Evolutionary conservation across 1,140 invertebrate species (phyloP).

Genomic region (Drosophila ohnishii): DNA sequence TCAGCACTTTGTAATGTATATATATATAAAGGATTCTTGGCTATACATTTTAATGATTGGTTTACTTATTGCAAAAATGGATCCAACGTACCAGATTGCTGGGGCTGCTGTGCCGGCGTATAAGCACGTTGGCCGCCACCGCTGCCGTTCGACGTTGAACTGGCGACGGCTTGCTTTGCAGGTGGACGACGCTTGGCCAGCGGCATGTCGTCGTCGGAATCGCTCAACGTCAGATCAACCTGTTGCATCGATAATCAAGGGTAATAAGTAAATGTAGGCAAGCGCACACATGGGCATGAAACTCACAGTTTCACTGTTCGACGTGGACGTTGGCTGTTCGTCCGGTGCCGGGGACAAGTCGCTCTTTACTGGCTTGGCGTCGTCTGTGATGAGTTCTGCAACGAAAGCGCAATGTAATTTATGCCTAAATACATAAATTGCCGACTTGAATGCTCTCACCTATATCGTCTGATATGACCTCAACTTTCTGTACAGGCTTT

Average conservation of each 20-base stretch:
- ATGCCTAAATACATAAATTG: too few relatives aligned
- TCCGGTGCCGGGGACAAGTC: conserved; percentile 57
- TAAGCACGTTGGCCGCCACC: conserved; percentile 67
- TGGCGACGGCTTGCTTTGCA: conserved; percentile 60
- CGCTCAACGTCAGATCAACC: conserved; percentile 83
- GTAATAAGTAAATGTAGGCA: neutral
- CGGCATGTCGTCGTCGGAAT: conserved; percentile 83
- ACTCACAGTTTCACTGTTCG: conserved; percentile 80
- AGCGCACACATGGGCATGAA: neutral
- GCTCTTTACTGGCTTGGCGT: conserved; percentile 72
- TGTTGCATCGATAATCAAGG: conserved; percentile 19
- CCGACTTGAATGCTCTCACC: conserved; percentile 53
- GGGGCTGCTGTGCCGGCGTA: conserved; percentile 61
- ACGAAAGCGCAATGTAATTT: neutral
- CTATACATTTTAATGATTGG: conserved; percentile 51
- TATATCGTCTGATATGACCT: conserved; percentile 85
- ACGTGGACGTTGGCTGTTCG: conserved; percentile 81
- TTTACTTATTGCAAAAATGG: conserved; percentile 71
- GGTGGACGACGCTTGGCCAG: conserved; percentile 79
- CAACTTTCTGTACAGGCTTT: conserved; percentile 83
- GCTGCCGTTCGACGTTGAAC: conserved; percentile 77
- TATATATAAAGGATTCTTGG: conserved; percentile 36
- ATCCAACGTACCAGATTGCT: conserved; percentile 82
- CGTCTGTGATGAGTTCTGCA: conserved; percentile 73
- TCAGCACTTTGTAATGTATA: conserved; percentile 48